A percentile compares a stretch with the other conserved stretches of the same genome.
These are phyloP conservation scores for Campylomormyrus numenius DNA, from an alignment of 2,113 vertebrate species.

Conservation along the genomic window DNA sequence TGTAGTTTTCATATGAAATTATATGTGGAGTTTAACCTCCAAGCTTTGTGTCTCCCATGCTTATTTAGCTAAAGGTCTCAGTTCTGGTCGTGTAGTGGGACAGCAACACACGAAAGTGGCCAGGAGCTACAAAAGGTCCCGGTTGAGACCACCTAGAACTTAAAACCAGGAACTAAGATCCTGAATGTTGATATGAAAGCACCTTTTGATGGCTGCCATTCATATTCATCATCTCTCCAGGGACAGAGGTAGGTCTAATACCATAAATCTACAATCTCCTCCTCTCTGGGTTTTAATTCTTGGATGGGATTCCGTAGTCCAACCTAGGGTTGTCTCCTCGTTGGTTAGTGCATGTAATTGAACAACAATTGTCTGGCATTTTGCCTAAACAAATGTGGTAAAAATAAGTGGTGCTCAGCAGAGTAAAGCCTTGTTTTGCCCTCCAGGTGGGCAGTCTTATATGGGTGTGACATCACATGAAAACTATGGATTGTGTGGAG, in stretches of 20 bases:
- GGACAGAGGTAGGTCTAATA: neutral
- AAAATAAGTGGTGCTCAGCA: neutral
- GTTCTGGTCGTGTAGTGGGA: neutral
- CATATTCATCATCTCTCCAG: neutral
- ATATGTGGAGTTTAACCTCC: neutral
- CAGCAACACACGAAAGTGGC: neutral
- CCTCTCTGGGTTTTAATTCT: neutral
- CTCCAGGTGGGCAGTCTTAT: neutral
- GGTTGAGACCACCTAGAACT: neutral
- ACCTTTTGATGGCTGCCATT: neutral
- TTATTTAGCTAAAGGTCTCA: neutral
- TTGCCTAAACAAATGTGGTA: neutral
- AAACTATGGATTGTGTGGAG: neutral
- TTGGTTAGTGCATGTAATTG: neutral
- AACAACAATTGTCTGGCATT: neutral
- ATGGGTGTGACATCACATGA: neutral
- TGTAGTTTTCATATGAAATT: neutral
- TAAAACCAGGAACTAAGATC: neutral
- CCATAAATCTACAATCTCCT: neutral
- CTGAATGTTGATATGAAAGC: neutral
- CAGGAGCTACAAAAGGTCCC: neutral
- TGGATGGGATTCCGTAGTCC: neutral
- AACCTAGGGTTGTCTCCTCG: neutral
- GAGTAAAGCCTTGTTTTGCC: neutral
- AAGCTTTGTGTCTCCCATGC: neutral